Base-by-base conservation (phyloP, 2,797 vertebrate genomes). In the Serranus cabrilla region DNA sequence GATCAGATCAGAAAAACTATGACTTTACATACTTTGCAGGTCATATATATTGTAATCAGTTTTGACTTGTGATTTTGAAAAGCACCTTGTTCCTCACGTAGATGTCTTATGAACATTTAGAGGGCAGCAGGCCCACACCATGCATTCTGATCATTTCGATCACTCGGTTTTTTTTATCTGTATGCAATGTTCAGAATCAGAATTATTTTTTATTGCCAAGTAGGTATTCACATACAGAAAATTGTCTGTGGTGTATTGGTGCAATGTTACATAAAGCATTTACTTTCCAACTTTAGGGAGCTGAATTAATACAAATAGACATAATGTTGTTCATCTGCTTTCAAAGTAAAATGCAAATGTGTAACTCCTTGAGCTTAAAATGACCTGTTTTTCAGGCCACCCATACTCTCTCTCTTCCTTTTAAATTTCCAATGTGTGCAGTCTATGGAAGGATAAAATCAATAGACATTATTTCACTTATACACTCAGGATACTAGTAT, bases 391-490 rank as follows among this genome's bases (percentile, higher is more conserved):
- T 56, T 3, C 8, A 40, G 27, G 43, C 39, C 52, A 67, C 37
- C 7, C n/a, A 66, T 14, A 31, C n/a, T 37, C 9, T 14, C 9
- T 14, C 21, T 6, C 31, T 59, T 57, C 40, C 9, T 76, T 65
- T 75, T 49, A 14, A 42, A 37, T 73, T 55, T 39, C 20, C 34
- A 16, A 8, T 23, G 7, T 58, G 49, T 43, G 37, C 21, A 61
- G 20, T 57, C 20, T 7, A 57, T 50, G 21, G 42, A 67, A 57
- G 72, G 20, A 62, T 13, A 1, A 63, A 20, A 66, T 46, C 70
- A 71, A 71, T 63, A 71, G 7, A 47, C 25, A 52, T 11, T 20
- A 46, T 27, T 37, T 27, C 14, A 68, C 66, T 66, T 37, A 55
- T 50, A 55, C 59, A 75, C 46, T 59, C 43, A n/a, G 31, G 40